phyloP scores from a whole-genome alignment of 2,113 vertebrate species.

The Alexandromys fortis region DNA sequence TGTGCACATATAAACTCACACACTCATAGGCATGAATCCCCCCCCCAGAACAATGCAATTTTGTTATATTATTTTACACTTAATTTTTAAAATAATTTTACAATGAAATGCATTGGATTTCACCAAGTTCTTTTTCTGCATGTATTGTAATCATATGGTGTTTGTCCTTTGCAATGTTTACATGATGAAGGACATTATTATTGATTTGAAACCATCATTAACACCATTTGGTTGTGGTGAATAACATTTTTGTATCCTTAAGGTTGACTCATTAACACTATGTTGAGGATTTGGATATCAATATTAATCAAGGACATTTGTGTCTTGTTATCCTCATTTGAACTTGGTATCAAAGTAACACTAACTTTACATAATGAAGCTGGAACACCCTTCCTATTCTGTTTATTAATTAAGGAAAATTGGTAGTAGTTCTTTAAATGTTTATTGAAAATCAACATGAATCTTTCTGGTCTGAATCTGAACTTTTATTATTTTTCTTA shows the following conservation, averaged over 20 bases:
- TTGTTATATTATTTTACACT: background rate
- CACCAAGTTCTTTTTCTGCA: background rate
- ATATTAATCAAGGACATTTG: background rate
- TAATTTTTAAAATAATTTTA: background rate
- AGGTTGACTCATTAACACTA: background rate
- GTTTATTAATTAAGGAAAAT: background rate
- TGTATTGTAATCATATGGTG: background rate
- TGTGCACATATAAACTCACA: background rate
- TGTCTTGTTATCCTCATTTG: background rate
- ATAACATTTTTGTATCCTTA: background rate
- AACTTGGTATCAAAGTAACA: background rate
- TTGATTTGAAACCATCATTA: background rate
- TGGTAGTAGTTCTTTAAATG: background rate
- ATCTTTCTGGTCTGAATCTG: background rate
- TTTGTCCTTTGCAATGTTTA: background rate
- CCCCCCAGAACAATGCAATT: background rate
- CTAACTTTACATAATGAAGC: background rate
- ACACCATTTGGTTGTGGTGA: background rate
- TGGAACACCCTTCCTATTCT: background rate
- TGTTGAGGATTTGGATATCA: background rate
- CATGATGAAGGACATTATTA: background rate
- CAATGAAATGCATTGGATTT: too few species aligned
- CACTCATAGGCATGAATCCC: background rate
- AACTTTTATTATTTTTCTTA: background rate
- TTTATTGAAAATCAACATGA: background rate